Evolutionary conservation across 2,797 vertebrate species (phyloP).

Genomic region (Rousettus madagascariensis): DNA sequence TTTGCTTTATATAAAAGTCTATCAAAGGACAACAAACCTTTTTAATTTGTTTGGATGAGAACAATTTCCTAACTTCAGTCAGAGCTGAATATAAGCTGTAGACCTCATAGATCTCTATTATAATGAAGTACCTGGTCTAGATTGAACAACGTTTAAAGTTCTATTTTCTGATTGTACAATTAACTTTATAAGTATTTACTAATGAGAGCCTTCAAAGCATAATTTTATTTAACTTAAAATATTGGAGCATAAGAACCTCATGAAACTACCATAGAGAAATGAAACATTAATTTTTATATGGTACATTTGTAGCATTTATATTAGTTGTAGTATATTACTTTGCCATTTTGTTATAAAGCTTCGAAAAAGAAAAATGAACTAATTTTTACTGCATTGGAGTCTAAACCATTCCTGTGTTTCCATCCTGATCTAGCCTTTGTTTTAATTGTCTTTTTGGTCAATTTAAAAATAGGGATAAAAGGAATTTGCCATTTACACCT

Average conservation of each 20-base stretch:
- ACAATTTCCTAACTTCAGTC: background rate
- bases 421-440: background rate
- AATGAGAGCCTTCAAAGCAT: constrained; percentile 1
- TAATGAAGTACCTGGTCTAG: background rate
- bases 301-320: background rate
- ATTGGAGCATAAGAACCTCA: background rate
- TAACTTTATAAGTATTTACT: background rate
- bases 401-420: constrained; percentile 15
- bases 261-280: background rate
- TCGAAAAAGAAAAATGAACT: background rate
- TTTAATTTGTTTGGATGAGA: background rate
- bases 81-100: background rate
- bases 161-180: background rate
- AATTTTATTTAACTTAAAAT: constrained; percentile 40
- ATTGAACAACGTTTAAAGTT: constrained; percentile 9
- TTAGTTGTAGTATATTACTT: background rate
- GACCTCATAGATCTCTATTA: background rate
- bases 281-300: constrained; percentile 8
- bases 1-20: constrained; percentile 19
- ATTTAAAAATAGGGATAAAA: constrained; percentile 91
- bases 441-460: constrained; percentile 61
- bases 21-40: background rate
- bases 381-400: background rate
- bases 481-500: constrained; percentile 94
- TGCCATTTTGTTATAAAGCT: constrained; percentile 34